Conservation (phyloP, 1,140 invertebrate genomes). For the Drosophila albomicans region DNA sequence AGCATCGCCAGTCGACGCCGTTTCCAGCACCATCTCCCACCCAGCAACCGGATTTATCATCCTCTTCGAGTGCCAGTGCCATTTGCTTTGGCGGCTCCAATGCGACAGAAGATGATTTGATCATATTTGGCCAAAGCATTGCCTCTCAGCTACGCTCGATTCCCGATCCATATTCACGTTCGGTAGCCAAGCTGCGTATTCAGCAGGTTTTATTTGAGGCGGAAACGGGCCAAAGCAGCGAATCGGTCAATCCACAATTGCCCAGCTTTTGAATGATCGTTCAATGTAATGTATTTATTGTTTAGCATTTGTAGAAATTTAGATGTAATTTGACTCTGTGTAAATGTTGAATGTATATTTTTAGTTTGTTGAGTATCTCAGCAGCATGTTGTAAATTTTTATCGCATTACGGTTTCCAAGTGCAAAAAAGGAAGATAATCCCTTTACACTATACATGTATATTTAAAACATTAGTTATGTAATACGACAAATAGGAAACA, state of each 20-base stretch:
- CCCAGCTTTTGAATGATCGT: constrained; percentile 23
- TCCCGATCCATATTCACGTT: constrained; percentile 66
- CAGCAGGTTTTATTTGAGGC: constrained; percentile 79
- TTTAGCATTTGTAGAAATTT: neutral
- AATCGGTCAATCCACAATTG: constrained; percentile 40
- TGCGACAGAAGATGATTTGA: constrained; percentile 57
- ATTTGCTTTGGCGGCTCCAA: constrained; percentile 13
- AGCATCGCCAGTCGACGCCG: constrained; percentile 29
- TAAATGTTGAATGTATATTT: neutral
- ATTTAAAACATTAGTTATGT: neutral
- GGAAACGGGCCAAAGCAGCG: constrained; percentile 68
- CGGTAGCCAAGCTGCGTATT: constrained; percentile 75
- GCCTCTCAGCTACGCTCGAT: constrained; percentile 69
- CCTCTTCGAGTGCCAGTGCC: neutral
- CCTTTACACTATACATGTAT: neutral
- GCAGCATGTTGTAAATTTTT: neutral
- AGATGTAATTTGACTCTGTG: neutral
- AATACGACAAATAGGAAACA: neutral
- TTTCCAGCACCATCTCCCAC: constrained; percentile 38
- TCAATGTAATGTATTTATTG: neutral
- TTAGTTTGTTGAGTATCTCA: neutral
- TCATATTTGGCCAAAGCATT: constrained; percentile 70
- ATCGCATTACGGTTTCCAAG: neutral
- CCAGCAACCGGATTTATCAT: constrained; percentile 41
- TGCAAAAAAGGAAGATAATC: neutral